A percentile compares a stretch with the other conserved stretches of the same genome.
Conservation (phyloP, 2,113 vertebrate genomes). For the Microcebus jonahi region DNA sequence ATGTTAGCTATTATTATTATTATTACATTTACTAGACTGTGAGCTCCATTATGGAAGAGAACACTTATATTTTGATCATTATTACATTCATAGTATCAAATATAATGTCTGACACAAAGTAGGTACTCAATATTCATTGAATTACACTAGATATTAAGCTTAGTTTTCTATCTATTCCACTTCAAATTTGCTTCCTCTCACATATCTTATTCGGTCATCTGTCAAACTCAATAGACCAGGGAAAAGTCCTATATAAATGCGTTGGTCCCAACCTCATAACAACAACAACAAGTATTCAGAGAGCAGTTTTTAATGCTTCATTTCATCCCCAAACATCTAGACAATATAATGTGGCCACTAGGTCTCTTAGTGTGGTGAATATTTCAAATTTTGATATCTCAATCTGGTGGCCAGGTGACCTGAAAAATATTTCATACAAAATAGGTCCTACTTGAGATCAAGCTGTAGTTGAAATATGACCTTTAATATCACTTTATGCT, state of each 20-base stretch:
- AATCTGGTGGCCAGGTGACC: background rate
- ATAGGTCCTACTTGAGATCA: background rate
- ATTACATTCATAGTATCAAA: background rate
- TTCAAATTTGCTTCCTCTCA: background rate
- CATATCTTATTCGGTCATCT: background rate
- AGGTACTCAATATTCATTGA: background rate
- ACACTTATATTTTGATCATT: background rate
- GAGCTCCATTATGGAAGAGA: background rate
- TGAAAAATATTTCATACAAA: background rate
- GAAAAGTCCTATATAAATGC: background rate
- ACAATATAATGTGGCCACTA: background rate
- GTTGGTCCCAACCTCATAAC: background rate
- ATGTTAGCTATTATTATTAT: background rate
- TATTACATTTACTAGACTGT: background rate
- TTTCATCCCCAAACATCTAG: background rate
- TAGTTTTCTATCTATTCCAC: background rate
- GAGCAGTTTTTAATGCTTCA: slow-evolving; percentile 1
- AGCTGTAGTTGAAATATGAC: background rate
- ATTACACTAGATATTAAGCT: background rate
- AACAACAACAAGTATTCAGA: background rate
- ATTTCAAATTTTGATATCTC: background rate
- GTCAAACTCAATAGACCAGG: background rate
- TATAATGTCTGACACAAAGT: background rate
- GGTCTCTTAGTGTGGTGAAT: background rate
- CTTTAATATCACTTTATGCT: background rate